A percentile compares a stretch with the other conserved stretches of the same genome.
Evolutionary conservation across 2,113 vertebrate genomes (phyloP).

Genomic region (Nanger granti): DNA sequence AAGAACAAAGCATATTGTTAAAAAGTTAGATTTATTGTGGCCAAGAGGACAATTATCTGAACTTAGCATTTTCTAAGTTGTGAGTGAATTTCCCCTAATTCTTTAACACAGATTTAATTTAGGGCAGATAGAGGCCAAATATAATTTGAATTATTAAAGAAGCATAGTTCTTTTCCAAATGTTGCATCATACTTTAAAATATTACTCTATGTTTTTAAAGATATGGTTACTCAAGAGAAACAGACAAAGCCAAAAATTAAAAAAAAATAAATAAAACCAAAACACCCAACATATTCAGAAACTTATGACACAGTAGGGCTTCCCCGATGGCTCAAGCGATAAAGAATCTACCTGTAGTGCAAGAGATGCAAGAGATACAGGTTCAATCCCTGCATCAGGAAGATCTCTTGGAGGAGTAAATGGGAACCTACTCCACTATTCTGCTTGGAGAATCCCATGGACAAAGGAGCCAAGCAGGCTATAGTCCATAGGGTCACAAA

Average conservation of each 20-base stretch:
- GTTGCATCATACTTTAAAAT: background rate
- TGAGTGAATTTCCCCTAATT: background rate
- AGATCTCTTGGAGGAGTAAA: too few relatives aligned
- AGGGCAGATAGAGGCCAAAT: background rate
- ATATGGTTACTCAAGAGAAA: background rate
- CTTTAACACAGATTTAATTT: background rate
- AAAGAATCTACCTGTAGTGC: background rate
- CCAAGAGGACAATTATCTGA: background rate
- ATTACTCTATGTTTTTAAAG: background rate
- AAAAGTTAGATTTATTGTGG: background rate
- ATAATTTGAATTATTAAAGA: constrained; percentile 14
- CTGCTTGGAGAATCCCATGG: too few relatives aligned
- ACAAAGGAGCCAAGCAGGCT: too few relatives aligned
- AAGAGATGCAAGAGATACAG: background rate
- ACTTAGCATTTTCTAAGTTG: background rate
- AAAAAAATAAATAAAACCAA: background rate
- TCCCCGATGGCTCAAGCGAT: background rate
- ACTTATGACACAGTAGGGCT: background rate
- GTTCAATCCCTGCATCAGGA: background rate
- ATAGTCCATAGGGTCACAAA: too few relatives aligned
- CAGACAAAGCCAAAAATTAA: background rate
- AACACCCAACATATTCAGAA: background rate
- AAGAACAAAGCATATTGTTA: background rate
- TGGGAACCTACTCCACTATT: too few relatives aligned
- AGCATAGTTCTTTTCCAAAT: background rate